Percentiles rank a stretch among this genome's conserved stretches.
phyloP scores from a whole-genome alignment of 2,888 invertebrate genomes.

The Spatulosminthurus flaviceps region DNA sequence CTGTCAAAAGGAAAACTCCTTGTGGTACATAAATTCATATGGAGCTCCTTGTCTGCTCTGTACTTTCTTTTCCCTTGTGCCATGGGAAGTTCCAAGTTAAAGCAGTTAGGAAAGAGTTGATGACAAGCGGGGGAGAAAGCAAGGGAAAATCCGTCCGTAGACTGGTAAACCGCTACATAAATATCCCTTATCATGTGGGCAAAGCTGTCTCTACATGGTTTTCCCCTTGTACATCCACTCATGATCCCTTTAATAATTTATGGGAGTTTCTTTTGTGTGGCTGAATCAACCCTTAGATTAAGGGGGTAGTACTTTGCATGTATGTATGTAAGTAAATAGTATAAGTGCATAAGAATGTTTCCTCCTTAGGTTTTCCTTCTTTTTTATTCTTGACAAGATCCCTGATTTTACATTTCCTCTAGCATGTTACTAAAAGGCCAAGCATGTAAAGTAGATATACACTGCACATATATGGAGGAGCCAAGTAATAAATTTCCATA shows the following conservation, averaged over 20 bases:
- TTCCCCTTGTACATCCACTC: not conserved
- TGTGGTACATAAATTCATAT: too few species aligned
- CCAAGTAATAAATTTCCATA: too few species aligned
- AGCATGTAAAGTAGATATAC: too few species aligned
- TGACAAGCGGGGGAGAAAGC: not conserved
- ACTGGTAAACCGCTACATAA: not conserved
- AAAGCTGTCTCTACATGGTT: not conserved
- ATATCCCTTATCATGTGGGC: not conserved
- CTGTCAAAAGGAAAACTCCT: too few species aligned
- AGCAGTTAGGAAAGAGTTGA: not conserved
- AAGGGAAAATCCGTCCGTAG: not conserved
- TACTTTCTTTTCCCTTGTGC: not conserved
- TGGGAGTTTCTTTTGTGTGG: not conserved
- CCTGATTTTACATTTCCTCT: too few species aligned
- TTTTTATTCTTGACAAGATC: too few species aligned
- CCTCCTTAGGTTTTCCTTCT: too few species aligned
- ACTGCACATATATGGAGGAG: too few species aligned
- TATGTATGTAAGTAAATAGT: not conserved
- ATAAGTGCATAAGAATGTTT: too few species aligned
- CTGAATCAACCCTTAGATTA: not conserved
- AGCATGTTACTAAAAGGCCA: too few species aligned
- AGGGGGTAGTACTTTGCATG: not conserved
- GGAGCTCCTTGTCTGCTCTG: too few species aligned
- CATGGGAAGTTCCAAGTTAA: not conserved
- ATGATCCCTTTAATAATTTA: constrained; percentile 4